Evolutionary conservation across 2,888 invertebrate species (phyloP).

Genomic region (Drosophila dives): DNA sequence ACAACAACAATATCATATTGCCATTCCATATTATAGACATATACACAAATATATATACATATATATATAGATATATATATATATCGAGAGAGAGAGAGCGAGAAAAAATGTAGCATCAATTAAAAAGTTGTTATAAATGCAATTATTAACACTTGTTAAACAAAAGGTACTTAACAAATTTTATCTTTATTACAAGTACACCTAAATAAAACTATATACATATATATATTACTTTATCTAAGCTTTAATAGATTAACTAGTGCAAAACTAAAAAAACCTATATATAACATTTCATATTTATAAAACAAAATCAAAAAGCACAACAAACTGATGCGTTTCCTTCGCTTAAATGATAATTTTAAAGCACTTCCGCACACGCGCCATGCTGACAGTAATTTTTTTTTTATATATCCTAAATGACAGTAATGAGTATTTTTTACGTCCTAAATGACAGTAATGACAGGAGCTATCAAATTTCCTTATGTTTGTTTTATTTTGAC

Average conservation of each 20-base stretch:
- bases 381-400: conserved; percentile 4
- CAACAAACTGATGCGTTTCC: conserved; percentile 5
- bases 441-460: conserved; percentile 29
- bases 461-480: not conserved
- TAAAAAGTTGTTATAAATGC: conserved; percentile 47
- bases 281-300: conserved; percentile 39
- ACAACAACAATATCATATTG: conserved; percentile 59
- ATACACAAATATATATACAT: conserved; percentile 36
- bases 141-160: conserved; percentile 72
- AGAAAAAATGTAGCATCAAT: conserved; percentile 37
- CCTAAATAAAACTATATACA: conserved; percentile 33
- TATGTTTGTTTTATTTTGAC: not conserved
- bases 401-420: conserved; percentile 17
- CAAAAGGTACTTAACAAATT: conserved; percentile 74
- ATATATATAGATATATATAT: conserved; percentile 24
- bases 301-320: conserved; percentile 15
- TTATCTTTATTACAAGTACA: conserved; percentile 75
- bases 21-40: conserved; percentile 72
- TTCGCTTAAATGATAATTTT: conserved; percentile 4
- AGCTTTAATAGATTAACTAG: conserved; percentile 77
- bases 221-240: conserved; percentile 68
- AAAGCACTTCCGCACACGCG: conserved; percentile 12
- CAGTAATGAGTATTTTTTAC: conserved; percentile 10
- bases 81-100: not conserved
- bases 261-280: conserved; percentile 38